These are phyloP conservation scores for Ypsolopha scabrella DNA, from an alignment of 2,888 invertebrate genomes.

Conservation along the genomic window DNA sequence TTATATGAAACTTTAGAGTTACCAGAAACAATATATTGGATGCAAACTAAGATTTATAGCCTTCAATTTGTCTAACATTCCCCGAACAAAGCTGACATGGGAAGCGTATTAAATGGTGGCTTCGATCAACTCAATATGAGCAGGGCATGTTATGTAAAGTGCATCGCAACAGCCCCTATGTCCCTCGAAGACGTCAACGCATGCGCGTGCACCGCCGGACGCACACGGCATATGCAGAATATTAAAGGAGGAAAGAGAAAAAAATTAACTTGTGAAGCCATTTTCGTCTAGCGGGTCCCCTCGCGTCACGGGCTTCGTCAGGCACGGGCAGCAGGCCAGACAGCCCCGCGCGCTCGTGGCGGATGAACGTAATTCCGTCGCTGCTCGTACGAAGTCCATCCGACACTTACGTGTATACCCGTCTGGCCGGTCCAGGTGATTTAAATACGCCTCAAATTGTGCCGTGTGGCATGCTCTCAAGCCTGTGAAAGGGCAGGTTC, in stretches of 20 bases:
- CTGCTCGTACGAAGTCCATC: background rate
- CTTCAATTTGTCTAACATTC: constrained; percentile 23
- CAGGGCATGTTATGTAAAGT: constrained; percentile 69
- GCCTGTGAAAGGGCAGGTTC: background rate
- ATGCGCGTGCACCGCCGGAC: constrained; percentile 61
- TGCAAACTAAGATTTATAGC: constrained; percentile 49
- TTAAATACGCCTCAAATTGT: constrained; percentile 19
- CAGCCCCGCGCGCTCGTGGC: constrained; percentile 41
- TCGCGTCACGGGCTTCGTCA: background rate
- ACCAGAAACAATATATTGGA: constrained; percentile 35
- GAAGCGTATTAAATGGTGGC: constrained; percentile 64
- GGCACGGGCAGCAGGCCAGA: constrained; percentile 13
- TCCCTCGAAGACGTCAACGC: constrained; percentile 31
- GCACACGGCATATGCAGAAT: constrained; percentile 69
- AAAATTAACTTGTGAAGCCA: constrained; percentile 71
- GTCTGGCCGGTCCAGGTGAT: constrained; percentile 36
- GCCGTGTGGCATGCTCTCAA: background rate
- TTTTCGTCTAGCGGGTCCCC: constrained; percentile 65
- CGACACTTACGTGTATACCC: constrained; percentile 22
- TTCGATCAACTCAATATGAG: constrained; percentile 48
- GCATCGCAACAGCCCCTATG: constrained; percentile 65
- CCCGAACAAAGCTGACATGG: constrained; percentile 56
- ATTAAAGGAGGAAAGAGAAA: constrained; percentile 71
- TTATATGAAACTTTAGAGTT: constrained; percentile 41
- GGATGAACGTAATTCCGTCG: constrained; percentile 24